These are phyloP conservation scores for Orthosia incerta DNA, from an alignment of 2,888 invertebrate genomes.

Conservation along the genomic window DNA sequence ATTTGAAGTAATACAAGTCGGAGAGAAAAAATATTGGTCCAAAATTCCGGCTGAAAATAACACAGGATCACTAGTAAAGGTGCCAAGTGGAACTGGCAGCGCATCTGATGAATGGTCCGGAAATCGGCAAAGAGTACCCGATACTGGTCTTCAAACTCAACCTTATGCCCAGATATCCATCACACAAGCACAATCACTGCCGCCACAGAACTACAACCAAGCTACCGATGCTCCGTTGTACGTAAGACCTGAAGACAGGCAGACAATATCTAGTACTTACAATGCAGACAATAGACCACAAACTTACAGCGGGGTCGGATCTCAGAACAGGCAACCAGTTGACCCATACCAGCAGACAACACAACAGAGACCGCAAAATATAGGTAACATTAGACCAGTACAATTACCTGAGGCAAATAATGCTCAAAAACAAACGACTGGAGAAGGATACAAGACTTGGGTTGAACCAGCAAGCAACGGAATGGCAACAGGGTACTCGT, in stretches of 20 bases:
- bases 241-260: conserved; percentile 17
- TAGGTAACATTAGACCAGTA: neutral
- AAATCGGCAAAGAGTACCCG: neutral
- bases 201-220: neutral
- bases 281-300: neutral
- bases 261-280: conserved; percentile 9
- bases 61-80: neutral
- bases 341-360: conserved; percentile 12
- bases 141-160: conserved; percentile 14
- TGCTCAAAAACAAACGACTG: neutral
- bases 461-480: neutral
- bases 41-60: conserved; percentile 36
- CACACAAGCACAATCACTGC: neutral
- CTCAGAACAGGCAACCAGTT: neutral
- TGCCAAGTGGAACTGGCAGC: neutral
- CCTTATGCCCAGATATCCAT: conserved; percentile 3
- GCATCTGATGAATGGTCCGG: conserved; percentile 11
- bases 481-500: conserved; percentile 11
- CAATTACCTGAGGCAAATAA: neutral
- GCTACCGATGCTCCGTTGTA: conserved; percentile 23
- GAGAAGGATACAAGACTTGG: neutral
- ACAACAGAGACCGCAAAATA: neutral
- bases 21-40: conserved; percentile 34
- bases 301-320: conserved; percentile 1
- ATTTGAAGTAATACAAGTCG: conserved; percentile 20